phyloP scores from a whole-genome alignment of 2,113 vertebrate genomes.

The Varanus komodoensis region DNA sequence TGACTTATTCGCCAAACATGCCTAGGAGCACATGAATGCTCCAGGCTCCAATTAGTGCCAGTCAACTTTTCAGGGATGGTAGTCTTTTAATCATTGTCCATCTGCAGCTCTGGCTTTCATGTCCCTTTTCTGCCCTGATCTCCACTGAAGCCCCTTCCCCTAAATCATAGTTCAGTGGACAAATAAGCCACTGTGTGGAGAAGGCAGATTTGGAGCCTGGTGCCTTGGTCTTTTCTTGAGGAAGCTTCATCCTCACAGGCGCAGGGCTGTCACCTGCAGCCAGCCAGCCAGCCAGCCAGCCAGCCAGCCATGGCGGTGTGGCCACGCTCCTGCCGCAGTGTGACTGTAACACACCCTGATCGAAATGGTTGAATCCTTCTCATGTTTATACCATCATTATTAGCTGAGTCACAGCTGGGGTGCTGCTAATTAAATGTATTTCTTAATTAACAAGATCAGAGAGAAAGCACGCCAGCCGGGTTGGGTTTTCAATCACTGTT shows the following conservation, averaged over 20 bases:
- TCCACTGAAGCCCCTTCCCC: not conserved
- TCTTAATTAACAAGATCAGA: conserved; percentile 77
- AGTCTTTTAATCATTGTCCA: not conserved
- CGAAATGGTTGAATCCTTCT: conserved; percentile 13
- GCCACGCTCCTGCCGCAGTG: conserved; percentile 8
- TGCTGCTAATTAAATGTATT: conserved; percentile 77
- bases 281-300: too few relatives aligned
- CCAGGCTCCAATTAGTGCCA: not conserved
- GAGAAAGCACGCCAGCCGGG: conserved; percentile 61
- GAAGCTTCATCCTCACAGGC: not conserved
- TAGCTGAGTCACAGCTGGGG: conserved; percentile 78
- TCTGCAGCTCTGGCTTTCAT: not conserved
- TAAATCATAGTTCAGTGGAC: not conserved
- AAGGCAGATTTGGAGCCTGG: not conserved
- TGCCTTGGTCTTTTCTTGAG: not conserved
- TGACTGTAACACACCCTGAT: not conserved
- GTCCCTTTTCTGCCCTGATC: not conserved
- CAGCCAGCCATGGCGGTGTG: not conserved
- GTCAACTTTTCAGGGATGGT: not conserved
- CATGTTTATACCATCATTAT: conserved; percentile 61
- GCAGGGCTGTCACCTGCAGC: not conserved
- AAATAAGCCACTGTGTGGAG: too few relatives aligned
- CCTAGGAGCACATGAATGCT: not conserved
- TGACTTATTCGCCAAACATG: not conserved
- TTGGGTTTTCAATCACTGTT: conserved; percentile 66